phyloP scores from a whole-genome alignment of 2,113 vertebrate genomes.

The Microcebus murinus region DNA sequence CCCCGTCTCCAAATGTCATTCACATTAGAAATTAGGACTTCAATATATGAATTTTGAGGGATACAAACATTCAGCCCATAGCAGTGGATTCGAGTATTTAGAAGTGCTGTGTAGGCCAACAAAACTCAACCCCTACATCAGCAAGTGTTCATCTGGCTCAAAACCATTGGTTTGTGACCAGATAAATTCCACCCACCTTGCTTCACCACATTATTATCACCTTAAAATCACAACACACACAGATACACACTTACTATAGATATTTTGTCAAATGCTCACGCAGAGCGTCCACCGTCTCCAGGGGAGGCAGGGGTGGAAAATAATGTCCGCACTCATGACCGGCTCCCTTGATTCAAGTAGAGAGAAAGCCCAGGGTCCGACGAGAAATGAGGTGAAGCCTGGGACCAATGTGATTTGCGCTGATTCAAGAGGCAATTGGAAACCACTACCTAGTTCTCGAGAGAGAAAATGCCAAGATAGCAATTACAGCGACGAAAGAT shows the following conservation, averaged over 20 bases:
- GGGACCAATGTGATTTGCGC: constrained; percentile 39
- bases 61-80: neutral
- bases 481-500: neutral
- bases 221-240: neutral
- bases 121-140: neutral
- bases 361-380: neutral
- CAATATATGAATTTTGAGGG: neutral
- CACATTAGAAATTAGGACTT: neutral
- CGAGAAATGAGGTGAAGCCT: neutral
- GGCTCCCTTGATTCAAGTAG: neutral
- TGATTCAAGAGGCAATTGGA: constrained; percentile 54
- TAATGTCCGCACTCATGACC: neutral
- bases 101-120: neutral
- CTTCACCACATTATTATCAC: neutral
- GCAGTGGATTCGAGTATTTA: neutral
- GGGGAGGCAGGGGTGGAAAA: neutral
- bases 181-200: neutral
- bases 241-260: neutral
- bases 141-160: neutral
- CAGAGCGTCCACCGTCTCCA: neutral
- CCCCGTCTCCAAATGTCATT: neutral
- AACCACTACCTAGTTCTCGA: neutral
- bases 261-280: neutral
- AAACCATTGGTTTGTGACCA: neutral
- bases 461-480: neutral